phyloP scores from a whole-genome alignment of 1,140 invertebrate species.

The Drosophila pseudoananassae region DNA sequence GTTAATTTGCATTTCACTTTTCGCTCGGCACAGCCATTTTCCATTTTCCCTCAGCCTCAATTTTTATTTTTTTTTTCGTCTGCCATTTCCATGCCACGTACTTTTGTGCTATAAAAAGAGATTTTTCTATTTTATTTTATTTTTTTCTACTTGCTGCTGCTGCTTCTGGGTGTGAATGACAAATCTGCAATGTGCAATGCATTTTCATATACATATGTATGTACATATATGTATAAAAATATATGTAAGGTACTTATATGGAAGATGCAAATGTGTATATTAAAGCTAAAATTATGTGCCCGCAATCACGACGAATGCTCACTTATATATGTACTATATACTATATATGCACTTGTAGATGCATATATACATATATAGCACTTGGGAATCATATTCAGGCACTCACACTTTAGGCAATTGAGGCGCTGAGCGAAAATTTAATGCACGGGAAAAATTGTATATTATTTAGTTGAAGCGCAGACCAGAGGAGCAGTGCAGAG shows the following conservation, averaged over 20 bases:
- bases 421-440: conserved; percentile 61
- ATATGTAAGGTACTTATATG: background rate
- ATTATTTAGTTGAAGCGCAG: conserved; percentile 57
- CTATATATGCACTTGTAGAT: background rate
- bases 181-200: conserved; percentile 56
- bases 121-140: conserved; percentile 6
- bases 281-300: conserved; percentile 59
- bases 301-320: conserved; percentile 29
- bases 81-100: conserved; percentile 44
- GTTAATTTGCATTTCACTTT: conserved; percentile 50
- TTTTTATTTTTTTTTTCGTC: background rate
- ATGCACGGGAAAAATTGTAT: conserved; percentile 72
- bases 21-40: conserved; percentile 20
- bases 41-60: background rate
- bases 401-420: conserved; percentile 54
- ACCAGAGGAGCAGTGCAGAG: conserved; percentile 30
- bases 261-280: conserved; percentile 23
- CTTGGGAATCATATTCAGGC: conserved; percentile 27
- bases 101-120: conserved; percentile 18
- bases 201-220: conserved; percentile 16
- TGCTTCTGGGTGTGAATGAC: conserved; percentile 46
- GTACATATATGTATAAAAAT: background rate
- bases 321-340: background rate
- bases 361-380: background rate
- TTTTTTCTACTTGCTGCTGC: conserved; percentile 6